phyloP scores from a whole-genome alignment of 2,797 vertebrate species.

The Melanotaenia parkinsoni region DNA sequence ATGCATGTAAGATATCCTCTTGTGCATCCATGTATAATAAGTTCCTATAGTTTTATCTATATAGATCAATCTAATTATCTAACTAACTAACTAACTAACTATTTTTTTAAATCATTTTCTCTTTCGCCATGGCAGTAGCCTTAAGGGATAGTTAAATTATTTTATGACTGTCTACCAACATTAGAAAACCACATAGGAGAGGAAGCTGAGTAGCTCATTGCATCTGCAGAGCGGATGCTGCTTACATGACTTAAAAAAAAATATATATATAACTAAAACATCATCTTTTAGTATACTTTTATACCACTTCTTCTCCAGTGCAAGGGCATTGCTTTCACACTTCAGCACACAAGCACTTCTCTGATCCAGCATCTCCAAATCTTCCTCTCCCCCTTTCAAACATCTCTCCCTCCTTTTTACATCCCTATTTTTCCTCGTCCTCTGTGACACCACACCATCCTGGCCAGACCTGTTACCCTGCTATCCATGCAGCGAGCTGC shows the following conservation, averaged over 20 bases:
- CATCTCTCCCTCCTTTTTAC: constrained; percentile 3
- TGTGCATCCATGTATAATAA: constrained; percentile 11
- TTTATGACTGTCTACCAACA: constrained; percentile 10
- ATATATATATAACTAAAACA: neutral
- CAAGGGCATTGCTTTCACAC: constrained; percentile 11
- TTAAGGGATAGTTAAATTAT: constrained; percentile 12
- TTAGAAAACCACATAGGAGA: constrained; percentile 12
- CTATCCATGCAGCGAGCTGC: constrained; percentile 46
- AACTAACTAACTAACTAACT: too few species aligned
- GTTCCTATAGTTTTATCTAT: neutral
- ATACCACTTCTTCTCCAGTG: constrained; percentile 9
- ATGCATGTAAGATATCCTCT: constrained; percentile 8
- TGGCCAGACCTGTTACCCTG: constrained; percentile 43
- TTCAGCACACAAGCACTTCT: constrained; percentile 11
- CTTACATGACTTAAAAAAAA: constrained; percentile 26
- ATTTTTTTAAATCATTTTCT: constrained; percentile 1
- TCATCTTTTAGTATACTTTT: neutral
- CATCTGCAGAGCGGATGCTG: constrained; percentile 16
- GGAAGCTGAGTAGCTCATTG: constrained; percentile 6
- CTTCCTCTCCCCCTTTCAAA: constrained; percentile 11
- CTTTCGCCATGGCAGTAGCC: neutral
- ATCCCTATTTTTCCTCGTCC: constrained; percentile 20
- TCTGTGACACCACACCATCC: constrained; percentile 35
- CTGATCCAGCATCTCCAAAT: constrained; percentile 18
- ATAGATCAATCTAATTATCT: neutral